Base-by-base conservation (phyloP, 2,797 vertebrate genomes). In the Clarias pachynema region DNA sequence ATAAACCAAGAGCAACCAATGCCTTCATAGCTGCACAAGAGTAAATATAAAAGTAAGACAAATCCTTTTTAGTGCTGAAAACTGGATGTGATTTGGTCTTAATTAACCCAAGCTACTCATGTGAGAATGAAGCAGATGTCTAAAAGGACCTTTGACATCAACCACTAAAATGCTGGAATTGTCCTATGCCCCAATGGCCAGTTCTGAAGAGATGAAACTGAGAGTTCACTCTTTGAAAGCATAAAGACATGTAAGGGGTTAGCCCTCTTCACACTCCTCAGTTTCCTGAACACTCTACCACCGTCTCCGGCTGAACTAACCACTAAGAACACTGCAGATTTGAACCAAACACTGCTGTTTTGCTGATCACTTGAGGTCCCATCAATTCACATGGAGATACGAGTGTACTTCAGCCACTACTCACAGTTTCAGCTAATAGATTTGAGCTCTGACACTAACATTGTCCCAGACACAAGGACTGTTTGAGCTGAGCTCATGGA, bases 321-420 rank as follows among this genome's bases (percentile, higher is more conserved):
- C 87, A 89, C 85, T 87, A 91, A 94, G 72, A 53, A 74, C 72
- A 31, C 53, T 57, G 29, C 20, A 37, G 95, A 94, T 91, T 94
- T 93, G 91, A 93, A 92, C 92, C 90, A 90, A 92, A 95, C 95
- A 91, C 94, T 92, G 95, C 95, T 94, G 94, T 95, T 96, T 96
- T 93, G 96, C 95, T 95, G 94, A 95, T 94, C 86, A 93, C 92
- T 94, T 88, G 87, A 96, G 96, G 94, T 94, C 95, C 94, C 95
- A 96, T 96, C 95, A 96, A 95, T 96, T 97, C 96, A 96, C 94
- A 81, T 79, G 94, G 91, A 94, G 93, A 94, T 95, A 96, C 93
- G 96, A 97, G 96, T 93, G 94, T 94, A 92, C 95, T 96, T 96
- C 95, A 97, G 92, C 88, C 91, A 90, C 92, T 92, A 90, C 92